These are phyloP conservation scores for Aphaenogaster ashmeadi DNA, from an alignment of 1,140 invertebrate species.

Conservation along the genomic window DNA sequence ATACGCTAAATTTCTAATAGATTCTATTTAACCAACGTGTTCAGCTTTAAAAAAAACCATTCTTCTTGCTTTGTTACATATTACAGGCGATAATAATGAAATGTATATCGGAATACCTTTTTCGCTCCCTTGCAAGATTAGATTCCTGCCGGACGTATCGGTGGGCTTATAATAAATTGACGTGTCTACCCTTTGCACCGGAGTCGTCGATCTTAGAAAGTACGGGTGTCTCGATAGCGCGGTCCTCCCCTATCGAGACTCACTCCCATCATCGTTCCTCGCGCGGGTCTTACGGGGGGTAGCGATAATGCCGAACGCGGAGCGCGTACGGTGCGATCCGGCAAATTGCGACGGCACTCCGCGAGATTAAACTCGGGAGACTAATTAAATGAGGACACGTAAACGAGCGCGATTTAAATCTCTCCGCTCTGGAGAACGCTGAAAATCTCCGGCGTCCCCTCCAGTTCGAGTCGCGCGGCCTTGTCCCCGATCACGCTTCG, in stretches of 20 bases:
- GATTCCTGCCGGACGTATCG: background rate
- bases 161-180: slow-evolving; percentile 28
- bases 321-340: slow-evolving; percentile 23
- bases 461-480: background rate
- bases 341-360: slow-evolving; percentile 47
- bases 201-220: slow-evolving; percentile 18
- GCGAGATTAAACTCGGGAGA: slow-evolving; percentile 51
- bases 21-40: background rate
- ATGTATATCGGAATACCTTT: slow-evolving; percentile 6
- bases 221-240: background rate
- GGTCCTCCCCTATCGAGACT: background rate
- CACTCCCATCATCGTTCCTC: background rate
- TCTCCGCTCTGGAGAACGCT: background rate
- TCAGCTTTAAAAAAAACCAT: background rate
- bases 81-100: background rate
- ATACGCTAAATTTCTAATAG: background rate
- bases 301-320: background rate
- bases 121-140: background rate
- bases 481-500: slow-evolving; percentile 30
- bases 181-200: background rate
- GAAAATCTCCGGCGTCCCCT: background rate
- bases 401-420: slow-evolving; percentile 60
- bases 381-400: slow-evolving; percentile 59
- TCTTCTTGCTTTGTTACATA: background rate
- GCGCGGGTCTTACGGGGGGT: background rate